phyloP scores from a whole-genome alignment of 2,113 vertebrate genomes.

The Myiagra hebetior region DNA sequence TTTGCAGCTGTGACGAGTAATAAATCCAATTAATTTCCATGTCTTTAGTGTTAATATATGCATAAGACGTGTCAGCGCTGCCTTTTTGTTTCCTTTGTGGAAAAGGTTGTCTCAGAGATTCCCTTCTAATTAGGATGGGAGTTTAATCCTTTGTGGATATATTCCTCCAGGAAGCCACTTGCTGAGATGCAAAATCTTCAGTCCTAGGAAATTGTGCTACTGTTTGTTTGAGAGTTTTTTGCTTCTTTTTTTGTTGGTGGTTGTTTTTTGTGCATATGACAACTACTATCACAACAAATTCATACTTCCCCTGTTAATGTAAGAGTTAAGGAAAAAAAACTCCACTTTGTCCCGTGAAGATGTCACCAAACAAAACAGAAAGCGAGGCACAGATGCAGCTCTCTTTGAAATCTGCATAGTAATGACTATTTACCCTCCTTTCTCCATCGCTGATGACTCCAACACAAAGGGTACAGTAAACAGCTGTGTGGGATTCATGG shows the following conservation, averaged over 20 bases:
- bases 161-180: conserved; percentile 50
- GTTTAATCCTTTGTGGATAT: conserved; percentile 52
- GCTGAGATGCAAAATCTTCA: neutral
- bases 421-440: conserved; percentile 57
- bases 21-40: conserved; percentile 66
- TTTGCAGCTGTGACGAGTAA: conserved; percentile 46
- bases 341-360: conserved; percentile 33
- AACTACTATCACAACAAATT: conserved; percentile 45
- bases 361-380: conserved; percentile 64
- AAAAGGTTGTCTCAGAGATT: conserved; percentile 51
- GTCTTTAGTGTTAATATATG: conserved; percentile 70
- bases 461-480: conserved; percentile 37
- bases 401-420: conserved; percentile 72
- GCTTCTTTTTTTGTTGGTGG: neutral
- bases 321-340: conserved; percentile 33
- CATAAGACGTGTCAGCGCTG: conserved; percentile 2
- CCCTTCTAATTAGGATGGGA: conserved; percentile 69
- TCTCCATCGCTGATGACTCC: neutral
- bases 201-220: neutral
- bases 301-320: conserved; percentile 66
- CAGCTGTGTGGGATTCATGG: conserved; percentile 1
- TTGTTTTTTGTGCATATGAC: neutral
- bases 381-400: conserved; percentile 46
- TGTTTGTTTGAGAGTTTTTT: neutral
- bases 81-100: conserved; percentile 7